Base-by-base conservation (phyloP, 2,888 invertebrate species). In the Vannuccia rotundouncinata region DNA sequence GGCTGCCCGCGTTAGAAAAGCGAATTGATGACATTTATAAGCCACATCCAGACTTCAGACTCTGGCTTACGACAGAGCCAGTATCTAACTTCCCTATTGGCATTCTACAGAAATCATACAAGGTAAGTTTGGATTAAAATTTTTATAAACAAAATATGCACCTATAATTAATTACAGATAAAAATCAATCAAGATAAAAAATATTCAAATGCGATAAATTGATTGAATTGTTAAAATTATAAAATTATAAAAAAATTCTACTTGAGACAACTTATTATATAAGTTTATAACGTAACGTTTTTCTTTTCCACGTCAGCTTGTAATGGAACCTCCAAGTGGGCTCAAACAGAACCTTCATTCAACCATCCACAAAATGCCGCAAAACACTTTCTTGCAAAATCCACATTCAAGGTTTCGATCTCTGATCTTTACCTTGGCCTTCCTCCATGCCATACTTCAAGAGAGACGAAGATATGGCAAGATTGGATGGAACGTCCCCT, bases 401-500 rank as follows among this genome's bases (percentile, higher is more conserved):
- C 31, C 59, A 22, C 80, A 82, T 59, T 79, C 81, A 25, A 73
- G 77, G 10, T 82, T 77, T 74, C 73, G 76, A 29, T 78, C 81
- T 17, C 79, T 82, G 0, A 45, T 82, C 25, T 82, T 81, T 45
- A 78, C 81, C 5, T 77, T 82, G 17, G 82, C 82, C 27, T 82
- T 81, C 60, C 77, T 82, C 28, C 82, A 82, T 45, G 79, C 79
- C 1, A 31, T 79, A 29, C 31, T 79, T 17, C 79, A 82, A 31
- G 82, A 82, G 59, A 75, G 82, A 59, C 45, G 81, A 31, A 59
- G 76, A 13, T 82, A 74, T 59, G 82, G 82, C 27, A 82, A 82
- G 45, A 82, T 82, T 59, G 82, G 82, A 5, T 82, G 82, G 82
- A 82, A 82, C 59, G 73, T 82, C 1, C 59, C 79, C 13, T 82